Base-by-base conservation (phyloP, 2,113 vertebrate species). In the Pollimyrus isidori region DNA sequence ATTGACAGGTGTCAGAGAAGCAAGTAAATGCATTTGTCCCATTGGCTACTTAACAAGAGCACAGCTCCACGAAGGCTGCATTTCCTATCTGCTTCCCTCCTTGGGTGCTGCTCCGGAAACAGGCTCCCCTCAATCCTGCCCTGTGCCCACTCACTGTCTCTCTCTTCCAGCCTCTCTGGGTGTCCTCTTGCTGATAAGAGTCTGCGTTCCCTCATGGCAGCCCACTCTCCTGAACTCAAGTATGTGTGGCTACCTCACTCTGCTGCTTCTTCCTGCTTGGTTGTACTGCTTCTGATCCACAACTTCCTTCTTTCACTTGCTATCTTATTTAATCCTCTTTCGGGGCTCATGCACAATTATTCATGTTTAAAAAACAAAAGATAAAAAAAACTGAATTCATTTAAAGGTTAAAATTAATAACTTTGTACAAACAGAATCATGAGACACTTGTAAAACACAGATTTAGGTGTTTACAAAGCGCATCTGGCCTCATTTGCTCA, bases 121-220 rank as follows among this genome's bases (percentile, higher is more conserved):
- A 84, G 91, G 90, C 76, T 84, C 42, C 94, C 93, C 93, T 93
- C 92, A 90, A 89, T 92, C 91, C 87, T 92, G 90, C 89, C 90
- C 91, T 90, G 88, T 93, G 93, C 62, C 90, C 91, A 91, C 89
- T 93, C 93, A 45, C 48, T 94, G 95, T 95, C 94, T 96, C 96
- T 95, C 95, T 96, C 95, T 96, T 97, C 97, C 97, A 99, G 98
- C 97, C 97, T 99, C 94, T 99, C 98, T 99, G 98, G 98, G 97
- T 99, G 98, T 97, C 98, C 98, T 97, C 98, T 99, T 96, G 98
- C 98, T 97, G 98, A 99, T 98, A 99, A 99, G 97, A 99, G 98
- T 96, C 98, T 99, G 95, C 98, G 98, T 96, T 99, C 98, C 96
- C 98, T 99, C 96, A 99, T 99, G 98, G 98, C 98, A 96, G 98